Conservation (phyloP, 1,140 invertebrate genomes). For the Scaptomyza montana region DNA sequence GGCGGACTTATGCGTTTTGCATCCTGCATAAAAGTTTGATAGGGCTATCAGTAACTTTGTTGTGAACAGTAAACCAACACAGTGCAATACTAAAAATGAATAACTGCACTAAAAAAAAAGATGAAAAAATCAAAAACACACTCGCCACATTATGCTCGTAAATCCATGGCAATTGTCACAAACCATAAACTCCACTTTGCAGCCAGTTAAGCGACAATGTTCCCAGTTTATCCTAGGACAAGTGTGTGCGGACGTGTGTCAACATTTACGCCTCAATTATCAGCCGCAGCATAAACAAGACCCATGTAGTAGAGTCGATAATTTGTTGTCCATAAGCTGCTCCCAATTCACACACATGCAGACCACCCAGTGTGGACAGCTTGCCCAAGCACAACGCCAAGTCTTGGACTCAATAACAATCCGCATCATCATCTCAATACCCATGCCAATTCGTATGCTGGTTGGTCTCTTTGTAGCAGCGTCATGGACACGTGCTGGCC, state of each 20-base stretch:
- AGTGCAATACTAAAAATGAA: constrained; percentile 23
- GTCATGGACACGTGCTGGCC: constrained; percentile 66
- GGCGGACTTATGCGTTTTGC: constrained; percentile 40
- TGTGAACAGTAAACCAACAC: constrained; percentile 24
- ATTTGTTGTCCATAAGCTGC: constrained; percentile 69
- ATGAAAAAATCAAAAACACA: not conserved
- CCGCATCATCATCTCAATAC: constrained; percentile 13
- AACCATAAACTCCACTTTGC: constrained; percentile 55
- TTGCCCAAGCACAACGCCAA: constrained; percentile 21
- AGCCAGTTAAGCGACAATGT: constrained; percentile 46
- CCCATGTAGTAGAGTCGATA: constrained; percentile 56
- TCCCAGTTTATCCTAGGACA: constrained; percentile 20
- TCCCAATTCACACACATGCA: constrained; percentile 54
- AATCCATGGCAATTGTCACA: constrained; percentile 46
- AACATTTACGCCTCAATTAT: constrained; percentile 80
- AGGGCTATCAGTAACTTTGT: constrained; percentile 67
- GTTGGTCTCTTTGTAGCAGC: constrained; percentile 21
- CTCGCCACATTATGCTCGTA: constrained; percentile 21
- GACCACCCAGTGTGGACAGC: constrained; percentile 66
- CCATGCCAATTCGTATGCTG: constrained; percentile 12
- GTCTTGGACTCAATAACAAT: constrained; percentile 15
- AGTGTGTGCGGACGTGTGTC: constrained; percentile 61
- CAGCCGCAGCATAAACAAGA: constrained; percentile 48
- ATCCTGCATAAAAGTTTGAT: constrained; percentile 56
- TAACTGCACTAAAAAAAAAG: constrained; percentile 13